phyloP scores from a whole-genome alignment of 2,888 invertebrate genomes.

The Drosophila paranaensis region DNA sequence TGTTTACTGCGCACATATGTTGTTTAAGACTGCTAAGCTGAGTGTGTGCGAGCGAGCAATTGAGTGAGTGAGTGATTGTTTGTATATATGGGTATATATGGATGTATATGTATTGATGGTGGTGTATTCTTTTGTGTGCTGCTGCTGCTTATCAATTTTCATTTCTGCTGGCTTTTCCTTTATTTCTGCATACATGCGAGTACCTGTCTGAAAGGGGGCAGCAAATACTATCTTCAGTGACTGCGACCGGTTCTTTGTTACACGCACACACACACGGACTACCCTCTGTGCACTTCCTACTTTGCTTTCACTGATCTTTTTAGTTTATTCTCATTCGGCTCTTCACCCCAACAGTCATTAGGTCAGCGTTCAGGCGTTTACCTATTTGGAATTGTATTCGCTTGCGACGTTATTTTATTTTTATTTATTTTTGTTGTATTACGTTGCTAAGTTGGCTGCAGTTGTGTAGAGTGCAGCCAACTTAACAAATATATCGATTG shows the following conservation, averaged over 20 bases:
- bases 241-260: conserved; percentile 34
- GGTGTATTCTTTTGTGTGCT: conserved; percentile 56
- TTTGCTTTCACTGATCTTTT: conserved; percentile 35
- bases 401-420: neutral
- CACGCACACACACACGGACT: conserved; percentile 10
- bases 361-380: conserved; percentile 12
- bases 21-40: conserved; percentile 58
- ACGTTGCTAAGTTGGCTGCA: conserved; percentile 3
- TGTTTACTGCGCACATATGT: conserved; percentile 69
- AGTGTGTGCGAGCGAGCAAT: conserved; percentile 9
- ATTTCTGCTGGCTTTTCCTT: conserved; percentile 26
- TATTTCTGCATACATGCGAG: conserved; percentile 24
- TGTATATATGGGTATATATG: neutral
- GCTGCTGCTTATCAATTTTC: conserved; percentile 45
- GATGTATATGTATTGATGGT: conserved; percentile 30
- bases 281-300: conserved; percentile 40
- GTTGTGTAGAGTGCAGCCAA: conserved; percentile 10
- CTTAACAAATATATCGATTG: conserved; percentile 16
- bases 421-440: neutral
- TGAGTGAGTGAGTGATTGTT: conserved; percentile 12
- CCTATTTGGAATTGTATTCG: conserved; percentile 20
- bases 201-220: conserved; percentile 54
- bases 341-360: conserved; percentile 15
- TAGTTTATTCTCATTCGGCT: conserved; percentile 23
- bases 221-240: conserved; percentile 42